Percentiles rank a stretch among this genome's conserved stretches.
Evolutionary conservation across 2,888 invertebrate species (phyloP).

Genomic region (Trissoscelio sp.): DNA sequence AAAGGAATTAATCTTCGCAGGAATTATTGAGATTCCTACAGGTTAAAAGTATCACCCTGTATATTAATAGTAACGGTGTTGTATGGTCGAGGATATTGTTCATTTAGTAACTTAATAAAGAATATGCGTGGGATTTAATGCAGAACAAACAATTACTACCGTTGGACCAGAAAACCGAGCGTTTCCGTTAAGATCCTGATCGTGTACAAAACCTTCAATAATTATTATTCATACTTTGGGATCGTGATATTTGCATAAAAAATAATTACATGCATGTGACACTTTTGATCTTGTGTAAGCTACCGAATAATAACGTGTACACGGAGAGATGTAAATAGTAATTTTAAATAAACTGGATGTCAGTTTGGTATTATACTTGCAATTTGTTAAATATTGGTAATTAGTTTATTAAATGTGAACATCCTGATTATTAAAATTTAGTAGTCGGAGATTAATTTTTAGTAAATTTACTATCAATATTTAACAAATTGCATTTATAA

Average conservation of each 20-base stretch:
- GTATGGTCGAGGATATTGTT: constrained; percentile 31
- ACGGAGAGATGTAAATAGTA: too few species aligned
- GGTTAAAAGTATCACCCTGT: too few species aligned
- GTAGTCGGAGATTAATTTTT: too few species aligned
- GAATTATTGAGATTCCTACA: too few species aligned
- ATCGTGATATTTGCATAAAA: constrained; percentile 63
- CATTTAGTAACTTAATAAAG: constrained; percentile 38
- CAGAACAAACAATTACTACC: constrained; percentile 51
- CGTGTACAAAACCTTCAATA: constrained; percentile 56
- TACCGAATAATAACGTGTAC: constrained; percentile 61
- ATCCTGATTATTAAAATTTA: too few species aligned
- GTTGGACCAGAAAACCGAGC: constrained; percentile 49
- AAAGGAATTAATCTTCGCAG: too few species aligned
- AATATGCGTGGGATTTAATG: constrained; percentile 55
- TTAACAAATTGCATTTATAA: too few species aligned
- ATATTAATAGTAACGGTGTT: constrained; percentile 37
- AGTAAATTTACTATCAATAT: too few species aligned
- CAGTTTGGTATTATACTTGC: too few species aligned
- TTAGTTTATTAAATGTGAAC: too few species aligned
- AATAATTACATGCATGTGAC: constrained; percentile 58
- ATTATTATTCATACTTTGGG: constrained; percentile 57
- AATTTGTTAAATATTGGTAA: too few species aligned
- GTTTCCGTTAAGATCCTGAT: constrained; percentile 62
- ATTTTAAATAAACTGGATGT: too few species aligned
- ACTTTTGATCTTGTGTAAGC: constrained; percentile 57